Evolutionary conservation across 2,888 invertebrate genomes (phyloP).

Genomic region (Xestia rhomboidea): DNA sequence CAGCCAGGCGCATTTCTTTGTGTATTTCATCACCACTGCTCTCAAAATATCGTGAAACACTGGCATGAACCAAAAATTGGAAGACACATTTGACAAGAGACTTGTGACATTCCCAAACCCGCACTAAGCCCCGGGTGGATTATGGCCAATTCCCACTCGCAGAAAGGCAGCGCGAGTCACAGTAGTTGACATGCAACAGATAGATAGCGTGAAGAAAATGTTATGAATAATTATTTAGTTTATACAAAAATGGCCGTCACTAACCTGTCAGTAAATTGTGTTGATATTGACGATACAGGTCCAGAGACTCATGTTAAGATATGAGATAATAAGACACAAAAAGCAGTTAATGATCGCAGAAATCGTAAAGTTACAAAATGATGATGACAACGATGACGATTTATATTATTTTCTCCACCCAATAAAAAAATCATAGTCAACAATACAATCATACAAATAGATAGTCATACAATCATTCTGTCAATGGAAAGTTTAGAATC

Average conservation of each 20-base stretch:
- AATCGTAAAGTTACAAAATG: slow-evolving; percentile 1
- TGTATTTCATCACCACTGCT: no score
- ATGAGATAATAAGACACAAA: not conserved
- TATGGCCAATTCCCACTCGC: not conserved
- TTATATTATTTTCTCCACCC: not conserved
- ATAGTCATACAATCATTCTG: slow-evolving; percentile 9
- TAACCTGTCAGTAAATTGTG: not conserved
- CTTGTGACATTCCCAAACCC: not conserved
- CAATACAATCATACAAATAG: not conserved
- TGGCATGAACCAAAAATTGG: not conserved
- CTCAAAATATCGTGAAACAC: no score
- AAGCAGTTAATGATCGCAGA: not conserved
- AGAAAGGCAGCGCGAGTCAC: not conserved
- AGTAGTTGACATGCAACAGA: not conserved
- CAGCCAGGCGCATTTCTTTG: not conserved
- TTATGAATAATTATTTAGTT: no score
- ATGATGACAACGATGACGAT: not conserved
- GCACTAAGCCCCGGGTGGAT: not conserved
- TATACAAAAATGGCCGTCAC: no score
- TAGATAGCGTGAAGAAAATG: not conserved
- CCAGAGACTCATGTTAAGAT: not conserved
- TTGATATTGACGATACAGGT: not conserved
- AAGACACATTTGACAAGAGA: not conserved
- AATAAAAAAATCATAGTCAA: not conserved
- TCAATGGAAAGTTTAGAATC: slow-evolving; percentile 21